Conservation (phyloP, 2,797 vertebrate genomes). For the Jordanella pulchra region DNA sequence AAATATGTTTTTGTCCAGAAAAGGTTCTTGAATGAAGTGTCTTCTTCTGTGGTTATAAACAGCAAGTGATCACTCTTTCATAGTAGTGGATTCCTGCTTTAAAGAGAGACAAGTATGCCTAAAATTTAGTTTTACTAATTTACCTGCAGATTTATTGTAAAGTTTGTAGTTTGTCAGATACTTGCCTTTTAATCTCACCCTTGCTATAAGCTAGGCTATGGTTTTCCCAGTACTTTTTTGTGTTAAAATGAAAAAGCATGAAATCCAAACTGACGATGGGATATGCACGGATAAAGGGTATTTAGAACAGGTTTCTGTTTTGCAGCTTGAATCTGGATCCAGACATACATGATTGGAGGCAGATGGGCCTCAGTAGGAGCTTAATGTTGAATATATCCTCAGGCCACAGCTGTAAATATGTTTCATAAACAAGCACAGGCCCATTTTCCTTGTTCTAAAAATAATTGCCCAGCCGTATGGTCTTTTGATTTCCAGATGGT, state of each 20-base stretch:
- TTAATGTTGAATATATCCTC: constrained; percentile 2
- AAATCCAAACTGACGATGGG: neutral
- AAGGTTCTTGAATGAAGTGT: neutral
- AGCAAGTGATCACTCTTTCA: neutral
- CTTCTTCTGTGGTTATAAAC: neutral
- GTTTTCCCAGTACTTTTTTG: neutral
- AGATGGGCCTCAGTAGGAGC: constrained; percentile 1
- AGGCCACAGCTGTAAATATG: neutral
- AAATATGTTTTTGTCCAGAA: too few relatives aligned
- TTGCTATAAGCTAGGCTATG: too few relatives aligned
- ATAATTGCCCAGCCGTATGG: neutral
- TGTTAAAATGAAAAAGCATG: too few relatives aligned
- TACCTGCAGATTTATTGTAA: neutral
- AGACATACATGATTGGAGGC: neutral
- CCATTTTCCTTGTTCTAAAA: neutral
- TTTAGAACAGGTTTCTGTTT: neutral
- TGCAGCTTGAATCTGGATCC: neutral
- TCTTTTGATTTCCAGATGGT: constrained; percentile 4
- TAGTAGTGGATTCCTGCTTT: neutral
- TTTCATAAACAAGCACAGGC: neutral
- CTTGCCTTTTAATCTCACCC: neutral
- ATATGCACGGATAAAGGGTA: neutral
- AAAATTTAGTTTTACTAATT: neutral
- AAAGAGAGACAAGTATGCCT: neutral
- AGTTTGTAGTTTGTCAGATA: neutral